A percentile compares a stretch with the other conserved stretches of the same genome.
Evolutionary conservation across 2,888 invertebrate genomes (phyloP).

Genomic region (Choreutis nemorana): DNA sequence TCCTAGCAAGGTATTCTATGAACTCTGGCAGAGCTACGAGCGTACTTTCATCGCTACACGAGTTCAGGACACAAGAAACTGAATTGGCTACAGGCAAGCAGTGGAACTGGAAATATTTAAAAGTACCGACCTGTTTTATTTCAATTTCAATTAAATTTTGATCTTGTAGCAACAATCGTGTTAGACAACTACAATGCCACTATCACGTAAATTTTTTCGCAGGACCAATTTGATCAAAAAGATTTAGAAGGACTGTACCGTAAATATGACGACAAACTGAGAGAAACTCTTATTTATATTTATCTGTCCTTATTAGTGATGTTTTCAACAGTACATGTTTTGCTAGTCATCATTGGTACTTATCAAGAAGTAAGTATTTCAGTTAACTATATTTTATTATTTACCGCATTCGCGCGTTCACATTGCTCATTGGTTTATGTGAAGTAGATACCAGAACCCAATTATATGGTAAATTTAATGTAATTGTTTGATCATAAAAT

Average conservation of each 20-base stretch:
- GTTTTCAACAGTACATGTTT: slow-evolving; percentile 70
- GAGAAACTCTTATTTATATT: slow-evolving; percentile 79
- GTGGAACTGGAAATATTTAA: slow-evolving; percentile 72
- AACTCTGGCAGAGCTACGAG: slow-evolving; percentile 52
- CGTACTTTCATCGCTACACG: slow-evolving; percentile 61
- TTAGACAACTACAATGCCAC: too few relatives aligned
- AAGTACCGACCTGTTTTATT: slow-evolving; percentile 38
- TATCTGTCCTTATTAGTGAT: slow-evolving; percentile 75
- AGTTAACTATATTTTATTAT: not conserved
- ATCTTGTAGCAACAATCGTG: too few relatives aligned
- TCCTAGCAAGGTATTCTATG: slow-evolving; percentile 55
- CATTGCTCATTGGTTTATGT: too few relatives aligned
- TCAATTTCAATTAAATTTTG: not conserved
- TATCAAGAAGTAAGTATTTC: slow-evolving; percentile 32
- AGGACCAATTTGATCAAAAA: slow-evolving; percentile 81
- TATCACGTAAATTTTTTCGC: slow-evolving; percentile 24
- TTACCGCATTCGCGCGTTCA: not conserved
- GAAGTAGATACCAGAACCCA: too few relatives aligned
- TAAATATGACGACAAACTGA: slow-evolving; percentile 78
- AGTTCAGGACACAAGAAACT: slow-evolving; percentile 57
- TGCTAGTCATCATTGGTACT: slow-evolving; percentile 61
- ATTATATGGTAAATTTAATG: too few relatives aligned
- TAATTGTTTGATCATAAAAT: too few relatives aligned
- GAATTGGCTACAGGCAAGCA: slow-evolving; percentile 64
- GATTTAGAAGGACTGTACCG: slow-evolving; percentile 78